These are phyloP conservation scores for Urosaurus nigricauda DNA, from an alignment of 2,797 vertebrate species.

Conservation along the genomic window DNA sequence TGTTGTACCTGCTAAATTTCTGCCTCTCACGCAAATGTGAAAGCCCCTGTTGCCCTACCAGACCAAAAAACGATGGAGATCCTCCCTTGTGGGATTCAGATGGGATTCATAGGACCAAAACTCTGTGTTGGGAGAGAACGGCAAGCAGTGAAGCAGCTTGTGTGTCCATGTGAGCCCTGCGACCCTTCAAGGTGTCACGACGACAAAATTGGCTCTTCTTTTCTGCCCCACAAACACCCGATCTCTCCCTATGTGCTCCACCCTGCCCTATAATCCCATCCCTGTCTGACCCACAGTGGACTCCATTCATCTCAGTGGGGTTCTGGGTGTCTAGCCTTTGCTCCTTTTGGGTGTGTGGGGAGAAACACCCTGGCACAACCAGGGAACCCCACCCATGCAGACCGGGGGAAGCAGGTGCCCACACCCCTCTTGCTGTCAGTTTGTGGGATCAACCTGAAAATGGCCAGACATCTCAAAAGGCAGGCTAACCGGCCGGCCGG, in stretches of 20 bases:
- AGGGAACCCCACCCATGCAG: neutral
- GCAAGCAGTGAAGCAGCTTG: neutral
- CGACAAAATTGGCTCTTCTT: neutral
- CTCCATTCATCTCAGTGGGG: slow-evolving; percentile 17
- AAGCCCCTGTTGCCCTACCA: neutral
- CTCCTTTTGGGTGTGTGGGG: neutral
- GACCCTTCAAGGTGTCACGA: neutral
- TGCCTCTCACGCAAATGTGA: neutral
- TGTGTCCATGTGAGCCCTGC: neutral
- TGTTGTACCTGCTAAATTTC: neutral
- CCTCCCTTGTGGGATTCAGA: neutral
- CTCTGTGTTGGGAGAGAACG: too few species aligned
- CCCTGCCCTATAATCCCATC: slow-evolving; percentile 26
- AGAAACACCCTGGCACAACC: slow-evolving; percentile 14
- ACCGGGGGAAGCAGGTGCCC: slow-evolving; percentile 12
- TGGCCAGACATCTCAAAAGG: neutral
- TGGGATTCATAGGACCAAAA: neutral
- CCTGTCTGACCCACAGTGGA: slow-evolving; percentile 31
- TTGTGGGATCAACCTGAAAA: slow-evolving; percentile 6
- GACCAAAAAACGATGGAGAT: neutral
- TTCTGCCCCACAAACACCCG: neutral
- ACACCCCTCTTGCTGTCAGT: neutral
- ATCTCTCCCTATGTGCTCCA: neutral
- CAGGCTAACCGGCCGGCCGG: neutral
- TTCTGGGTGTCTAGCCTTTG: slow-evolving; percentile 26